Conservation (phyloP, 2,113 vertebrate genomes). For the Psittacus erithacus region DNA sequence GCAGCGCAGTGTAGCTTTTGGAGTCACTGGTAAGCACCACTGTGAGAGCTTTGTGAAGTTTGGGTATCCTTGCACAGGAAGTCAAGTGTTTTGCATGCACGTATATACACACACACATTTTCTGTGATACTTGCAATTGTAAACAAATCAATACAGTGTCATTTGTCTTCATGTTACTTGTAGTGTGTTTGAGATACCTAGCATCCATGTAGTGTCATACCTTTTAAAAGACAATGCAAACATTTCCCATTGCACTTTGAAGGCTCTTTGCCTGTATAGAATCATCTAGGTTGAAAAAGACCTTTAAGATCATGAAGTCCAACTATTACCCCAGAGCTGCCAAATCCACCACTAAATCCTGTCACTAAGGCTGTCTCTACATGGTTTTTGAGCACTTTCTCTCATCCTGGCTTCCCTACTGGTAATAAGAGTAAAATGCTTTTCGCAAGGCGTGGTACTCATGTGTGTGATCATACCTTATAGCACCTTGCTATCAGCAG, state of each 20-base stretch:
- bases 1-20: accelerated
- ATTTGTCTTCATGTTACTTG: not conserved
- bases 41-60: not conserved
- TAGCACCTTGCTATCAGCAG: not conserved
- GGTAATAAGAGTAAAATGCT: not conserved
- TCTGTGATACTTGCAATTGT: not conserved
- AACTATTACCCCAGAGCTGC: not conserved
- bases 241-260: not conserved
- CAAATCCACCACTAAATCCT: not conserved
- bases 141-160: not conserved
- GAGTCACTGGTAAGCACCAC: not conserved
- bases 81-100: not conserved
- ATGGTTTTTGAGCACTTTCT: not conserved
- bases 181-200: not conserved
- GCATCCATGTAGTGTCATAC: not conserved
- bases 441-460: not conserved
- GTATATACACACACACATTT: accelerated
- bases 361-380: not conserved
- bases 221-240: not conserved
- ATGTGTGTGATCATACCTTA: not conserved
- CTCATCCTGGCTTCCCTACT: not conserved
- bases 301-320: not conserved
- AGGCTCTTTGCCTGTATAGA: not conserved
- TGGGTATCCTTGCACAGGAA: not conserved
- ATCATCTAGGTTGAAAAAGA: not conserved